phyloP scores from a whole-genome alignment of 2,888 invertebrate genomes.

The Aelia acuminata region DNA sequence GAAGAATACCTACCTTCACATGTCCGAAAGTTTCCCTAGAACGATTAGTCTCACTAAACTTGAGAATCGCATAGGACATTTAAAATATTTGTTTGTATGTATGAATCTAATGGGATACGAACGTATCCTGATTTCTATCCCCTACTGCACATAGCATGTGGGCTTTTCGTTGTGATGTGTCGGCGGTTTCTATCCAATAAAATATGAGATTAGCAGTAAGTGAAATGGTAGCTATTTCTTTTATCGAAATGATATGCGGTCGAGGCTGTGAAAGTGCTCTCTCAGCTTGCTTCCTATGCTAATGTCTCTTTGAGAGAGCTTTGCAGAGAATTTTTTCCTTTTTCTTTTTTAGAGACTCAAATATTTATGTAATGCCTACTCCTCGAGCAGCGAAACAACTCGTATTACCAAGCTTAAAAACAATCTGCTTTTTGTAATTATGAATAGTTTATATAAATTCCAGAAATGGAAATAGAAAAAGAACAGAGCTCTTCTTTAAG shows the following conservation, averaged over 20 bases:
- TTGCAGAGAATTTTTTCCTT: neutral
- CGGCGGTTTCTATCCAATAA: neutral
- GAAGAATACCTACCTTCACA: no score
- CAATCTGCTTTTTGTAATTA: neutral
- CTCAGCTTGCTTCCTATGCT: neutral
- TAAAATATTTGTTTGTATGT: neutral
- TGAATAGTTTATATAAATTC: no score
- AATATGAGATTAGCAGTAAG: neutral
- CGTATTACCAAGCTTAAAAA: neutral
- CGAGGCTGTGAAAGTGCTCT: neutral
- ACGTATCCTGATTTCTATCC: neutral
- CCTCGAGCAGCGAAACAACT: neutral
- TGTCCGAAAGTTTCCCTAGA: no score
- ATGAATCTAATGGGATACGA: no score
- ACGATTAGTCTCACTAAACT: no score
- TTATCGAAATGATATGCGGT: constrained; percentile 26
- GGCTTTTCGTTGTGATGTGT: neutral
- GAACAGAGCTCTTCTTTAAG: no score
- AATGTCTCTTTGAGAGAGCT: constrained; percentile 9
- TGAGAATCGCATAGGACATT: neutral
- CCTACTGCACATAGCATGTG: neutral
- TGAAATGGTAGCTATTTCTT: constrained; percentile 13
- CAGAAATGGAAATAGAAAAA: no score
- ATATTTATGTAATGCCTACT: neutral
- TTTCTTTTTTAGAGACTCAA: neutral